These are phyloP conservation scores for Callopanchax toddi DNA, from an alignment of 2,113 vertebrate species.

Conservation along the genomic window DNA sequence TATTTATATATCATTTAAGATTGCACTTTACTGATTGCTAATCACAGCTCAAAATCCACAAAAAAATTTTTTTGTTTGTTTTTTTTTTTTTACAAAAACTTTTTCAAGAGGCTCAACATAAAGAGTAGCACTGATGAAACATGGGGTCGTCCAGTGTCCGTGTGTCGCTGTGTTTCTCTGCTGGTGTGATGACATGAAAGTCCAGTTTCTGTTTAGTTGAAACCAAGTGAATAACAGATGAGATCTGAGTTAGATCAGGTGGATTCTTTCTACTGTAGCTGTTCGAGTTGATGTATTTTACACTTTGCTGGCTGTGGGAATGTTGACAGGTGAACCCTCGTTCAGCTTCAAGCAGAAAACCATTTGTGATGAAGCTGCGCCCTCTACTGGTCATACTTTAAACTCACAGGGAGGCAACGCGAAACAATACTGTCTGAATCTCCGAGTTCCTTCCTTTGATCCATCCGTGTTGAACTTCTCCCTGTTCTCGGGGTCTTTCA, in stretches of 20 bases:
- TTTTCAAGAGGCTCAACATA: conserved; percentile 66
- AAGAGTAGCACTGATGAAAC: conserved; percentile 50
- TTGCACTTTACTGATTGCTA: conserved; percentile 84
- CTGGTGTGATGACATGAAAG: conserved; percentile 59
- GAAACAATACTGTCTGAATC: conserved; percentile 62
- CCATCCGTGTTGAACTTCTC: conserved; percentile 22
- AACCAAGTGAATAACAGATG: conserved; percentile 34
- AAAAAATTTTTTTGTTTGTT: conserved; percentile 42
- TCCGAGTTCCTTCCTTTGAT: conserved; percentile 25
- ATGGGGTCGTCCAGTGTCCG: conserved; percentile 12
- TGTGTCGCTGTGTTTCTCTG: conserved; percentile 38
- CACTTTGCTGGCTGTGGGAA: conserved; percentile 46
- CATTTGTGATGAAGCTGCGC: conserved; percentile 42
- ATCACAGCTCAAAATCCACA: conserved; percentile 82
- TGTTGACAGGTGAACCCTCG: conserved; percentile 38
- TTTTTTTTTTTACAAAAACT: conserved; percentile 45
- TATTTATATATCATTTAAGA: conserved; percentile 71
- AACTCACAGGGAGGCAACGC: conserved; percentile 62
- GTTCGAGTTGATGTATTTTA: conserved; percentile 36
- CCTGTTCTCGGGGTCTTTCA: conserved; percentile 72
- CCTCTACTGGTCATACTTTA: conserved; percentile 62
- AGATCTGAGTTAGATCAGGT: conserved; percentile 29
- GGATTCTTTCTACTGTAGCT: conserved; percentile 44
- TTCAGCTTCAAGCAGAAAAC: conserved; percentile 26
- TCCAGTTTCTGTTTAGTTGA: conserved; percentile 17